Percentiles rank a stretch among this genome's conserved stretches.
Conservation (phyloP, 92 coral and sea anemone genomes). For the Epizoanthus stellaris region DNA sequence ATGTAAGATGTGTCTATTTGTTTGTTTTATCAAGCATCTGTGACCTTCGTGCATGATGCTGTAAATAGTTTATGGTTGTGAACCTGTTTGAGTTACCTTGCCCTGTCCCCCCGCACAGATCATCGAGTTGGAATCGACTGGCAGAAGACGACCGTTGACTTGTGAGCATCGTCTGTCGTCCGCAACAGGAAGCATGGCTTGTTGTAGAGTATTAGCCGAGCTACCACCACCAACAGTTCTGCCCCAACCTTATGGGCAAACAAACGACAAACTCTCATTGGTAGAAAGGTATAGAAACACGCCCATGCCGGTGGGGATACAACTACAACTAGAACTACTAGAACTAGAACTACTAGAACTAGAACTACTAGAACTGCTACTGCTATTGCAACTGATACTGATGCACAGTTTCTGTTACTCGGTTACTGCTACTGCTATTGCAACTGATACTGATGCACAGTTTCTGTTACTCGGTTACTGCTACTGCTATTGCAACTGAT, state of each 20-base stretch:
- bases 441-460: no score
- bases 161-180: constrained; percentile 24
- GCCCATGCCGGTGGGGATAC: no score
- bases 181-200: constrained; percentile 49
- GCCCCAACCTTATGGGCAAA: constrained; percentile 49
- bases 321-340: not conserved
- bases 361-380: no score
- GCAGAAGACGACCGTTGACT: constrained; percentile 17
- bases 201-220: constrained; percentile 39
- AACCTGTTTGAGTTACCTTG: constrained; percentile 1
- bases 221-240: constrained; percentile 37
- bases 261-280: not conserved
- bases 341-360: not conserved
- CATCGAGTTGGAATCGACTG: constrained; percentile 41
- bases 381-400: no score
- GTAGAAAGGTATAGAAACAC: not conserved
- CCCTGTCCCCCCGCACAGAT: constrained; percentile 61
- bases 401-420: no score
- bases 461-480: no score
- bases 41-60: no score
- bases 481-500: no score
- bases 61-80: no score
- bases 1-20: no score
- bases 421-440: no score
- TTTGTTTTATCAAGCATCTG: no score